Conservation (phyloP, 2,888 invertebrate species). For the Notodonta dromedarius region DNA sequence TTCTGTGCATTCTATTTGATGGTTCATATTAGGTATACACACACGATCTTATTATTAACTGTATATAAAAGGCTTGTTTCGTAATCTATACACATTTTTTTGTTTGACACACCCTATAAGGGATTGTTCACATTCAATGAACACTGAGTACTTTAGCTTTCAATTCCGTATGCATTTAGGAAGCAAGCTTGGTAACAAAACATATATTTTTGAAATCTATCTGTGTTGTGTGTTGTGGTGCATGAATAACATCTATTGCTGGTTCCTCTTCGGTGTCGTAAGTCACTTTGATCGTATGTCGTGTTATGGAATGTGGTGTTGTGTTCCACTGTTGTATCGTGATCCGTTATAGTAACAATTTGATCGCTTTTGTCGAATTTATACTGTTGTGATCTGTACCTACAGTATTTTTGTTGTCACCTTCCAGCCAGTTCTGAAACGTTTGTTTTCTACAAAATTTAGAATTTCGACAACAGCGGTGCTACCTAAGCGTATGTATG, state of each 20-base stretch:
- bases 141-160: slow-evolving; percentile 14
- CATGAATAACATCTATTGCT: slow-evolving; percentile 83
- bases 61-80: slow-evolving; percentile 44
- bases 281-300: slow-evolving; percentile 41
- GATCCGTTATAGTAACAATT: slow-evolving; percentile 46
- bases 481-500: slow-evolving; percentile 53
- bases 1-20: slow-evolving; percentile 25
- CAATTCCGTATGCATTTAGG: slow-evolving; percentile 31
- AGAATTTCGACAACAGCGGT: slow-evolving; percentile 64
- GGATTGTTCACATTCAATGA: slow-evolving; percentile 19
- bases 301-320: slow-evolving; percentile 75
- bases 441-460: slow-evolving; percentile 25
- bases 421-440: slow-evolving; percentile 29
- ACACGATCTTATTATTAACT: slow-evolving; percentile 18
- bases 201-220: slow-evolving; percentile 28
- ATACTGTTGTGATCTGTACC: slow-evolving; percentile 36
- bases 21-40: slow-evolving; percentile 19
- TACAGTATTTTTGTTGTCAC: slow-evolving; percentile 28
- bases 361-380: slow-evolving; percentile 73
- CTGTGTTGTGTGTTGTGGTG: slow-evolving; percentile 68
- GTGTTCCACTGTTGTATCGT: slow-evolving; percentile 61
- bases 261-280: slow-evolving; percentile 54
- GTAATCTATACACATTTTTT: slow-evolving; percentile 28
- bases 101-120: slow-evolving; percentile 13
- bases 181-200: slow-evolving; percentile 43